phyloP scores from a whole-genome alignment of 2,888 invertebrate genomes.

The Apodemia mormo region DNA sequence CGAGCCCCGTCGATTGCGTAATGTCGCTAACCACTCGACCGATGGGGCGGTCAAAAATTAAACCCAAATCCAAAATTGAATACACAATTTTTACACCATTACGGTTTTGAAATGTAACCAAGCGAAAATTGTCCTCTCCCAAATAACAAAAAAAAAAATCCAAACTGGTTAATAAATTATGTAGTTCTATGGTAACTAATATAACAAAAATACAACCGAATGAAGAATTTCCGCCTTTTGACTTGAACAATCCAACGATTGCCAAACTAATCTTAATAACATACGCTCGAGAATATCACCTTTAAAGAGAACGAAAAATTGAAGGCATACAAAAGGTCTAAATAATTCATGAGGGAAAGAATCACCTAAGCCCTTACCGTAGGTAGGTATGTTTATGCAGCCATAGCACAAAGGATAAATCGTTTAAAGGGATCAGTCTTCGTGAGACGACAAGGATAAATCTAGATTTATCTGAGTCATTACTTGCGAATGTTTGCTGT shows the following conservation, averaged over 20 bases:
- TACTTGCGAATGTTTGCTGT: constrained; percentile 33
- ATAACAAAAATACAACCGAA: no score
- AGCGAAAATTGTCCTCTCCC: no score
- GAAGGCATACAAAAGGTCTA: constrained; percentile 51
- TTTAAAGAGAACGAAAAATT: constrained; percentile 48
- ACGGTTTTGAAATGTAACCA: no score
- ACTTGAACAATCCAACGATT: not conserved
- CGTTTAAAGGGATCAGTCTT: constrained; percentile 51
- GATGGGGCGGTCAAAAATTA: no score
- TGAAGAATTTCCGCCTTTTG: no score
- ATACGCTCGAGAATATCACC: constrained; percentile 38
- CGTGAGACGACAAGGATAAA: constrained; percentile 61
- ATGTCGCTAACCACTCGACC: no score
- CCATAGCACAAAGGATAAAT: constrained; percentile 55
- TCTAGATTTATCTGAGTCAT: constrained; percentile 52
- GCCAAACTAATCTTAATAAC: not conserved
- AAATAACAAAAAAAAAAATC: no score
- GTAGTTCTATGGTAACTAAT: no score
- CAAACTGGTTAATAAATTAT: no score
- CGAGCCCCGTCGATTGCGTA: no score
- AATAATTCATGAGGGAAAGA: constrained; percentile 69
- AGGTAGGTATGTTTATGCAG: constrained; percentile 28
- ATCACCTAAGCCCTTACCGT: constrained; percentile 50
- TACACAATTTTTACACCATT: no score
- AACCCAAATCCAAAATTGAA: no score